Conservation (phyloP, 2,888 invertebrate genomes). For the Microchrysa polita region DNA sequence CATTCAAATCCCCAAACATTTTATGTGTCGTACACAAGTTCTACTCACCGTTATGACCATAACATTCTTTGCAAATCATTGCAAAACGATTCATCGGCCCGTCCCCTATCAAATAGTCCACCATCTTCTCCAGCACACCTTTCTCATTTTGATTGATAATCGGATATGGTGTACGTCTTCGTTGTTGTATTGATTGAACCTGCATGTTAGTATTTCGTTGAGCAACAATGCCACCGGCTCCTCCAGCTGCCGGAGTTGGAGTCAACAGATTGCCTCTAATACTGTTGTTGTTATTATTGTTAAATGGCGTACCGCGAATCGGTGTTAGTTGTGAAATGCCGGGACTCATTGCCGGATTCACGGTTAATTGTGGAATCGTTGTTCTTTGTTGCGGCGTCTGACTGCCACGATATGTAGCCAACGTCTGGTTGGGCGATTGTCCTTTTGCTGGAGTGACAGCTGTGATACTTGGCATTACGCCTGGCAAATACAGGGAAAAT, state of each 20-base stretch:
- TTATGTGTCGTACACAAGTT: no score
- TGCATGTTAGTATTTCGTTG: slow-evolving; percentile 33
- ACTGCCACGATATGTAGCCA: slow-evolving; percentile 6
- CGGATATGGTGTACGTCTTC: slow-evolving; percentile 61
- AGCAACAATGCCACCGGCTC: neutral
- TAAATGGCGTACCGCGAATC: slow-evolving; percentile 11
- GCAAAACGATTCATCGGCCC: slow-evolving; percentile 95
- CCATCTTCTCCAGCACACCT: slow-evolving; percentile 84
- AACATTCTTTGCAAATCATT: slow-evolving; percentile 90
- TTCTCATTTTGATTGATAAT: slow-evolving; percentile 70
- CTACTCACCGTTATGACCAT: slow-evolving; percentile 85
- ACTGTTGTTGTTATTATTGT: slow-evolving; percentile 45
- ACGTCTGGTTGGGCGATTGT: slow-evolving; percentile 4
- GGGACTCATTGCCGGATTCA: slow-evolving; percentile 14
- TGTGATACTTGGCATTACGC: slow-evolving; percentile 4
- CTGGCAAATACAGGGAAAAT: neutral
- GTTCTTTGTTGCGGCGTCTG: neutral
- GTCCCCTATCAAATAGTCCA: slow-evolving; percentile 95
- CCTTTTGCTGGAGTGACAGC: slow-evolving; percentile 29
- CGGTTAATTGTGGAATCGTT: neutral
- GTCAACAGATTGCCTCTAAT: slow-evolving; percentile 15
- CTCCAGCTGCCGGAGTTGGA: slow-evolving; percentile 21
- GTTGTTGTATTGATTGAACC: slow-evolving; percentile 20
- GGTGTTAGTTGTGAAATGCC: slow-evolving; percentile 15
- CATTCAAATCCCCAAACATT: neutral